Evolutionary conservation across 2,888 invertebrate species (phyloP).

Genomic region (Drosophila lacicola): DNA sequence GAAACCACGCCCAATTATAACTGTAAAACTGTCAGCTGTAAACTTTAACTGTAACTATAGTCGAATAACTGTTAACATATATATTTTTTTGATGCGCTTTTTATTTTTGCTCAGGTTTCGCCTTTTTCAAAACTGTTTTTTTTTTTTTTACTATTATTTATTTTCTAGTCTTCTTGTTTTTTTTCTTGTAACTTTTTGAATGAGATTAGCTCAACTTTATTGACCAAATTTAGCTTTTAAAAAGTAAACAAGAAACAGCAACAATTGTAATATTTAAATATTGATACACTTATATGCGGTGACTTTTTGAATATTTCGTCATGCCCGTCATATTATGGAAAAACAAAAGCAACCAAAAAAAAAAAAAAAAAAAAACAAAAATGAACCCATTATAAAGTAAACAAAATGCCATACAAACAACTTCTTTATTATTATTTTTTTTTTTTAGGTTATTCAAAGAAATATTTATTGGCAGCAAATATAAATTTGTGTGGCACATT

Average conservation of each 20-base stretch:
- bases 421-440: background rate
- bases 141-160: constrained; percentile 26
- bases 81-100: constrained; percentile 62
- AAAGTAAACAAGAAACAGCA: constrained; percentile 4
- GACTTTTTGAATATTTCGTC: constrained; percentile 20
- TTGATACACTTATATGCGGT: constrained; percentile 48
- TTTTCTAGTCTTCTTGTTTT: constrained; percentile 26
- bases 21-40: constrained; percentile 24
- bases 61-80: constrained; percentile 53
- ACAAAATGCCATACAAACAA: constrained; percentile 9
- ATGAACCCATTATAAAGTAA: background rate
- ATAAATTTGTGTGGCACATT: constrained; percentile 17
- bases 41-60: constrained; percentile 51
- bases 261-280: constrained; percentile 45
- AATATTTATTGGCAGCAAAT: constrained; percentile 25
- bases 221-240: constrained; percentile 67
- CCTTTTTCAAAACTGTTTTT: constrained; percentile 1
- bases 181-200: constrained; percentile 42
- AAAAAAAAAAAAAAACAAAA: constrained; percentile 3
- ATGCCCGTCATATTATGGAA: constrained; percentile 12
- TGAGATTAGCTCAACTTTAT: constrained; percentile 52
- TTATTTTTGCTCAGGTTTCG: constrained; percentile 46
- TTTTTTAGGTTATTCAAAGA: constrained; percentile 15
- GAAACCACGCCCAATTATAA: constrained; percentile 37
- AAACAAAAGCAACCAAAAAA: background rate